A percentile compares a stretch with the other conserved stretches of the same genome.
phyloP scores from a whole-genome alignment of 35 echinoderm and acorn worm genomes.

The Acanthaster planci region DNA sequence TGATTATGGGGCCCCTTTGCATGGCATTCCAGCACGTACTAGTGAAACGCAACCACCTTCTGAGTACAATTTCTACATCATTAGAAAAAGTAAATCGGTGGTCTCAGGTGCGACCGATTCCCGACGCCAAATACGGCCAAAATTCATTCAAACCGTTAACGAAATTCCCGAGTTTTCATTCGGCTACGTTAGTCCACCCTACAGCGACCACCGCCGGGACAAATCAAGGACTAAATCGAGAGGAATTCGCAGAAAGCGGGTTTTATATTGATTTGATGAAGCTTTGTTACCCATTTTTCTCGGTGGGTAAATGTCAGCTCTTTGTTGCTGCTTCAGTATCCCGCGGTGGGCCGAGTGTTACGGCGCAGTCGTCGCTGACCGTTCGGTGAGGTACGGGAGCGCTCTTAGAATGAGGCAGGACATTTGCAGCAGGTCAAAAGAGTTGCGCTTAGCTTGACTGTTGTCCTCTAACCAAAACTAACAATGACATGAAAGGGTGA shows the following conservation, averaged over 20 bases:
- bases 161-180: conserved; percentile 15
- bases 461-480: too few relatives aligned
- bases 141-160: not conserved
- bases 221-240: not conserved
- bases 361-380: too few relatives aligned
- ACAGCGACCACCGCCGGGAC: not conserved
- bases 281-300: conserved; percentile 10
- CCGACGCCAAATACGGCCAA: conserved; percentile 9
- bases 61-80: not conserved
- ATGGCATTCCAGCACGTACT: not conserved
- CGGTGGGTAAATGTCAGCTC: too few relatives aligned
- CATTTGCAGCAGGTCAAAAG: too few relatives aligned
- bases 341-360: too few relatives aligned
- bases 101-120: too few relatives aligned
- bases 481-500: too few relatives aligned
- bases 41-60: not conserved
- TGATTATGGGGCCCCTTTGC: not conserved
- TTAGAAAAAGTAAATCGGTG: conserved; percentile 2
- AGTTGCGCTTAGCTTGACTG: too few relatives aligned
- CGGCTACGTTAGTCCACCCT: not conserved
- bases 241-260: conserved; percentile 6
- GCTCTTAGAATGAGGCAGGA: too few relatives aligned
- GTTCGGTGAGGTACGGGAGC: too few relatives aligned
- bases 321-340: too few relatives aligned
- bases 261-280: not conserved